Conservation (phyloP, 2,113 vertebrate species). For the Salminus brasiliensis region DNA sequence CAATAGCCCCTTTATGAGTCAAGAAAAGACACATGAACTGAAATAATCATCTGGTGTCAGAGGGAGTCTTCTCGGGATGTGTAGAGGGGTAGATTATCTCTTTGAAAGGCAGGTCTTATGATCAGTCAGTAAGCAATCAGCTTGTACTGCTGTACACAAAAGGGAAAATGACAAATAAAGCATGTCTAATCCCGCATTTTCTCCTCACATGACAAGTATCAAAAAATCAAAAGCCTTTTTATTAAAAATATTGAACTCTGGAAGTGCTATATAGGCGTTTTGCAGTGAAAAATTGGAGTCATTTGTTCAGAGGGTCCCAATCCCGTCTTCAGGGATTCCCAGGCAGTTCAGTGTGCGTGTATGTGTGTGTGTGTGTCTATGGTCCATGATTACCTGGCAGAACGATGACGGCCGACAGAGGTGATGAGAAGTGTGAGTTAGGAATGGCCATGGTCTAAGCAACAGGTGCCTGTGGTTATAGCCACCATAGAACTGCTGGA, state of each 20-base stretch:
- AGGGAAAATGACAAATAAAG: neutral
- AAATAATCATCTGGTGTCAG: neutral
- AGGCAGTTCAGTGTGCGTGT: neutral
- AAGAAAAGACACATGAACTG: neutral
- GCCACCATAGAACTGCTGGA: neutral
- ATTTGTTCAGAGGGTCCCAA: neutral
- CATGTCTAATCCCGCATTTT: neutral
- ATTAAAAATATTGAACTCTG: neutral
- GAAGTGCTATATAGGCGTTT: neutral
- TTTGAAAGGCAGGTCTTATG: neutral
- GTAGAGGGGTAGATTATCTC: neutral
- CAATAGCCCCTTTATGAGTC: neutral
- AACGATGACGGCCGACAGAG: neutral
- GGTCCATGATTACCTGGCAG: neutral
- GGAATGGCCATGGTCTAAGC: neutral
- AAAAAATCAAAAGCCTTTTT: neutral
- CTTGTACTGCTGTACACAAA: neutral
- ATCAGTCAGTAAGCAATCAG: neutral
- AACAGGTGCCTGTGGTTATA: slow-evolving; percentile 18
- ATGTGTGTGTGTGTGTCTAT: neutral
- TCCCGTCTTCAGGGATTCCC: neutral
- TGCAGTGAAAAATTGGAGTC: neutral
- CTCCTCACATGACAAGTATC: neutral
- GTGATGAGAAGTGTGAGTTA: neutral
- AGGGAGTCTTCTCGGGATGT: neutral